phyloP scores from a whole-genome alignment of 1,140 invertebrate genomes.

The Olivierus martensii region DNA sequence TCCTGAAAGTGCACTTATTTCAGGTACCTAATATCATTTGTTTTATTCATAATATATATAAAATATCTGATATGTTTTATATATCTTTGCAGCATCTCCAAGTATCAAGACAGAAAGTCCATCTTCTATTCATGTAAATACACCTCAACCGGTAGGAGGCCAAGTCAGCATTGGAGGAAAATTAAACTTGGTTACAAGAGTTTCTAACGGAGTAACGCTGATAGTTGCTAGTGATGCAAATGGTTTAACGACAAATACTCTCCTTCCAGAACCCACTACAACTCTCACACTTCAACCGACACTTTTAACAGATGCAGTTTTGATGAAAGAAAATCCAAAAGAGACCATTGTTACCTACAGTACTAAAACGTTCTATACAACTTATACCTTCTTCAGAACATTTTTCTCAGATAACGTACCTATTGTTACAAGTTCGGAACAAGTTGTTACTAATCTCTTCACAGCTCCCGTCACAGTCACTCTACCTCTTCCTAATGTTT shows the following conservation, averaged over 20 bases:
- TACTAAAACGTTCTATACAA: conserved; percentile 22
- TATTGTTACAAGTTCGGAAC: conserved; percentile 63
- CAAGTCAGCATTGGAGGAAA: conserved; percentile 7
- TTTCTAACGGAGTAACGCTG: conserved; percentile 19
- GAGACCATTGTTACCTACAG: conserved; percentile 10
- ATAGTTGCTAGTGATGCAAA: conserved; percentile 17
- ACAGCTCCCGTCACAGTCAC: conserved; percentile 15
- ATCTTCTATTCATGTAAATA: conserved; percentile 1
- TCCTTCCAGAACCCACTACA: neutral
- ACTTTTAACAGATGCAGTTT: conserved; percentile 20
- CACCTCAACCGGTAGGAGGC: conserved; percentile 5
- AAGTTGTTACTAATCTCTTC: conserved; percentile 40
- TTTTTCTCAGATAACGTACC: conserved; percentile 68
- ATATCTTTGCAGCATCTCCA: neutral
- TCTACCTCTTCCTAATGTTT: neutral
- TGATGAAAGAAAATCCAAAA: conserved; percentile 18
- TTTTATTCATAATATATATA: neutral
- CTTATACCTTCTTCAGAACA: conserved; percentile 65
- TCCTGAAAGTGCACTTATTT: neutral
- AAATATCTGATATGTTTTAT: neutral
- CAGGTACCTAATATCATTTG: neutral
- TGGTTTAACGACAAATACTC: neutral
- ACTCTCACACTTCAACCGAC: conserved; percentile 20
- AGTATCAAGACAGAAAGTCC: neutral
- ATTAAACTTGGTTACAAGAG: conserved; percentile 12